Percentiles rank a stretch among this genome's conserved stretches.
phyloP scores from a whole-genome alignment of 2,888 invertebrate genomes.

The Drosophila meridiana region DNA sequence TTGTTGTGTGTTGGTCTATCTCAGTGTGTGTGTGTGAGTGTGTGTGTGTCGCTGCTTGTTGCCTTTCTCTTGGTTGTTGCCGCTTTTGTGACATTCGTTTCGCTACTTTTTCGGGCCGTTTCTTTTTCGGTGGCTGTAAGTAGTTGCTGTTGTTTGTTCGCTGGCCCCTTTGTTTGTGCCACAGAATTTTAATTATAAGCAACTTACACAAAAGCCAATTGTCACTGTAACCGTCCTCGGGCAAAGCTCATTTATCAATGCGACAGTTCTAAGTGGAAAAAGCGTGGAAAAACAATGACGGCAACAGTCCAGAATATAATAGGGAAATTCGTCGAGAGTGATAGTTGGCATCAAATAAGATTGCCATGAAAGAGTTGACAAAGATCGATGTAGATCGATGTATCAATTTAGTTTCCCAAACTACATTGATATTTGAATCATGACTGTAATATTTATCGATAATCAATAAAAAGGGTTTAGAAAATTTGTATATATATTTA shows the following conservation, averaged over 20 bases:
- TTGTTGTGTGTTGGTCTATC: slow-evolving; percentile 16
- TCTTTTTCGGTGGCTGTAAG: slow-evolving; percentile 60
- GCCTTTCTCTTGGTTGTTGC: slow-evolving; percentile 68
- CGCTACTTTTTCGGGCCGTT: slow-evolving; percentile 74
- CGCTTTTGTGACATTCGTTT: slow-evolving; percentile 70
- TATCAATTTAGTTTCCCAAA: neutral
- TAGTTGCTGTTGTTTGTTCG: slow-evolving; percentile 49
- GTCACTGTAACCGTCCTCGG: slow-evolving; percentile 71
- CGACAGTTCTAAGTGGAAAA: slow-evolving; percentile 56
- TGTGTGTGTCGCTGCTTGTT: slow-evolving; percentile 38
- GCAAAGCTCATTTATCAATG: slow-evolving; percentile 75
- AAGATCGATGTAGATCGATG: slow-evolving; percentile 6
- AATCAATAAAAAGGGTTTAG: neutral
- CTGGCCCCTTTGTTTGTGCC: slow-evolving; percentile 62
- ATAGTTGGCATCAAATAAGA: slow-evolving; percentile 14
- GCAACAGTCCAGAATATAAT: slow-evolving; percentile 4
- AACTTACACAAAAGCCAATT: slow-evolving; percentile 79
- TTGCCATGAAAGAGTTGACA: slow-evolving; percentile 7
- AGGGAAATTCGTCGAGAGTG: slow-evolving; percentile 34
- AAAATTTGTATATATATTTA: no score
- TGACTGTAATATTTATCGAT: neutral
- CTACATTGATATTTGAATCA: neutral
- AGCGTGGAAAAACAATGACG: slow-evolving; percentile 59
- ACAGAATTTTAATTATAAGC: slow-evolving; percentile 75
- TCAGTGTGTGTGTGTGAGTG: slow-evolving; percentile 5